Evolutionary conservation across 2,113 vertebrate genomes (phyloP), one percentile per base, ranked within the genome.

Genomic region (Pavo muticus): DNA sequence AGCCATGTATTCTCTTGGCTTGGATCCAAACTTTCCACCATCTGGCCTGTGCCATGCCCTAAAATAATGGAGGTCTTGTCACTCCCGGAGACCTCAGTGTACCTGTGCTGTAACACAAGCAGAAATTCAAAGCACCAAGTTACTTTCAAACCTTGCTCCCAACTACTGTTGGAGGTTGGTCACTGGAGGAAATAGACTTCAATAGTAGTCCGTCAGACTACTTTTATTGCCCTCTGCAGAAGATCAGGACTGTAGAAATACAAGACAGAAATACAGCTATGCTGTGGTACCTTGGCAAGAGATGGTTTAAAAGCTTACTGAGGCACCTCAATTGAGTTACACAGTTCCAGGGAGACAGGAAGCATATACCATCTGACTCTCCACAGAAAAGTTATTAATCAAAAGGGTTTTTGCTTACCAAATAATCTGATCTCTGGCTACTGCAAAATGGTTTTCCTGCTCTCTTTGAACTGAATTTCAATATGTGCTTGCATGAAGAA

Each of bases 381-480:
- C 56, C 84, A 68, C 74, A 85, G 74, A 79, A 75, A 84, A 92
- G 70, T 85, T 90, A 83, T 68, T 93, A 85, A 78, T 92, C 81
- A 80, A 74, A 91, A 92, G 21, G 23, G 19, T 90, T 93, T 90
- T 91, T 86, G 44, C 91, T 93, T 61, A 78, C 64, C 39, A 16
- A 90, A 91, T 80, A 77, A 94, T 90, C 94, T 90, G 82, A 94
- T 94, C 95, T 95, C 84, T 93, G 64, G 68, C 79, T 42, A n/a
- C 60, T 80, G 87, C 72, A 86, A 56, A 74, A 90, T 82, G 39
- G 21, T 39, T 91, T 90, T 87, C 29, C n/a, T 84, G 73, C 70
- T 91, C 59, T 88, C 95, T 95, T 92, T 95, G 94, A 95, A 84
- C 91, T 90, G 74, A 29, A 81, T 95, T 91, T 87, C 94, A 88